phyloP scores from a whole-genome alignment of 2,797 vertebrate genomes.

The Aeoliscus strigatus region DNA sequence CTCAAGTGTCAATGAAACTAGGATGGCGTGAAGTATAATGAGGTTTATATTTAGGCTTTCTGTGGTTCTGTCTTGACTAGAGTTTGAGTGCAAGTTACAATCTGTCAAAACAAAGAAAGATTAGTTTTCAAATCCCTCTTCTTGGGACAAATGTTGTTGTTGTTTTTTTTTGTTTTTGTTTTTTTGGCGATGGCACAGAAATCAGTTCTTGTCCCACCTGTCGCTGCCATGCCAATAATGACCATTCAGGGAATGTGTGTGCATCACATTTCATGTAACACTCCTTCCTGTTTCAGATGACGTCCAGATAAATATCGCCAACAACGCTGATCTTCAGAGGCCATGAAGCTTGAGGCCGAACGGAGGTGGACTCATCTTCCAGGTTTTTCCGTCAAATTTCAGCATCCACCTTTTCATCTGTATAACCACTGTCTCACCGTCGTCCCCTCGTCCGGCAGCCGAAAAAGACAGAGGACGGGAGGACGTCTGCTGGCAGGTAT shows the following conservation, averaged over 20 bases:
- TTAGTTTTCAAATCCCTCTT: constrained; percentile 31
- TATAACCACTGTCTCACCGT: constrained; percentile 46
- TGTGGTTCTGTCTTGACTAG: constrained; percentile 37
- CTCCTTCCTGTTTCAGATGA: constrained; percentile 27
- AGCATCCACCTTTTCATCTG: constrained; percentile 52
- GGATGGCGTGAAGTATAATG: constrained; percentile 50
- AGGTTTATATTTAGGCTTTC: constrained; percentile 64
- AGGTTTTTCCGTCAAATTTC: constrained; percentile 43
- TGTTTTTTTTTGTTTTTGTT: constrained; percentile 1
- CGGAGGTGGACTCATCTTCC: constrained; percentile 39
- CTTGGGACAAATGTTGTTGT: constrained; percentile 39
- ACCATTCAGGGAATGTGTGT: constrained; percentile 27
- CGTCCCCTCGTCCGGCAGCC: constrained; percentile 43
- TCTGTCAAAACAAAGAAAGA: constrained; percentile 63
- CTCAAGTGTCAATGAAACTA: constrained; percentile 56
- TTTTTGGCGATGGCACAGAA: constrained; percentile 27
- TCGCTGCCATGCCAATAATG: constrained; percentile 23
- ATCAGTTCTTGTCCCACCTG: constrained; percentile 20
- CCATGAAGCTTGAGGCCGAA: constrained; percentile 38
- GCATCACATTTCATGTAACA: constrained; percentile 7
- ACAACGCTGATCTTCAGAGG: constrained; percentile 33
- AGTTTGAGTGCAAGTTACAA: constrained; percentile 47
- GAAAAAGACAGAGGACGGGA: constrained; percentile 36
- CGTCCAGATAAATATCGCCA: constrained; percentile 18
- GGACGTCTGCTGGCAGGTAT: constrained; percentile 68